Conservation (phyloP, 2,113 vertebrate species). For the Sphyrna mokarran region DNA sequence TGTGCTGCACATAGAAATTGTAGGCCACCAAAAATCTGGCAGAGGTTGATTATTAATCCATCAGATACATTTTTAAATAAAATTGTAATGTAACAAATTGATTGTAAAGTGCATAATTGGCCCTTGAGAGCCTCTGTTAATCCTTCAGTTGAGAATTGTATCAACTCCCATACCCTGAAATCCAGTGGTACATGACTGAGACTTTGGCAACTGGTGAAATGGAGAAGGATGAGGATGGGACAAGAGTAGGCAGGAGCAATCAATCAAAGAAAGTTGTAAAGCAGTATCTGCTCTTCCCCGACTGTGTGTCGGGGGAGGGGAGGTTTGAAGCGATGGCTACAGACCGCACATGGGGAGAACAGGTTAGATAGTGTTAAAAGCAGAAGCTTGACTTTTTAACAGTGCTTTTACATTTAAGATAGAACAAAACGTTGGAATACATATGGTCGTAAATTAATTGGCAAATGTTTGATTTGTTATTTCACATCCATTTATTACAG, state of each 20-base stretch:
- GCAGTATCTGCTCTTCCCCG: not conserved
- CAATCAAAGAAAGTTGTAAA: not conserved
- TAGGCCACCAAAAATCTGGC: not conserved
- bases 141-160: not conserved
- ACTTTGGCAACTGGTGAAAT: not conserved
- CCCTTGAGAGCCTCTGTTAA: not conserved
- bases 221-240: not conserved
- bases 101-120: not conserved
- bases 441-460: not conserved
- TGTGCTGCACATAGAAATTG: not conserved
- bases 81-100: not conserved
- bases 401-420: not conserved
- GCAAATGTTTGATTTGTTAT: not conserved
- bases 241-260: not conserved
- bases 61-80: not conserved
- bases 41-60: not conserved
- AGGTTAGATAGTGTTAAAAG: not conserved
- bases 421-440: not conserved
- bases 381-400: not conserved
- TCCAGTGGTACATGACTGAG: not conserved
- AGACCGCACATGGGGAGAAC: too few relatives aligned
- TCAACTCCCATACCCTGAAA: not conserved
- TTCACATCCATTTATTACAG: conserved; percentile 48
- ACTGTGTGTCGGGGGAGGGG: not conserved
- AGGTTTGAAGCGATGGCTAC: too few relatives aligned